A percentile compares a stretch with the other conserved stretches of the same genome.
phyloP scores from a whole-genome alignment of 2,888 invertebrate genomes.

The Thecocarcelia acutangulata region DNA sequence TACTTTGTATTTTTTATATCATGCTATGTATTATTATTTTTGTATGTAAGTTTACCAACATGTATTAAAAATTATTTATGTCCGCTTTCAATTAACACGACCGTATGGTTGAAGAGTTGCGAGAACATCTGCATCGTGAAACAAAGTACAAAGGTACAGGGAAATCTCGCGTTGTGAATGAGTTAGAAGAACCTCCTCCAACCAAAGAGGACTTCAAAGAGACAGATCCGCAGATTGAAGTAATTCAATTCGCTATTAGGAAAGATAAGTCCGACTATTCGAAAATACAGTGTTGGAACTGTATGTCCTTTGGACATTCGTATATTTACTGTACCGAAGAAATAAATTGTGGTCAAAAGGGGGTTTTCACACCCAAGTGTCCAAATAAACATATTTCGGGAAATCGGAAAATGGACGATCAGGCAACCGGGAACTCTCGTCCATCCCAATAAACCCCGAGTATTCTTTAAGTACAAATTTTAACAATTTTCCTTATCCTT shows the following conservation, averaged over 20 bases:
- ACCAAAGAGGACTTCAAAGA: not conserved
- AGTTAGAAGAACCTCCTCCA: no score
- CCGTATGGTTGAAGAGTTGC: no score
- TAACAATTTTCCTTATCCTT: no score
- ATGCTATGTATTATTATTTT: no score
- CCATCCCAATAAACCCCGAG: constrained; percentile 27
- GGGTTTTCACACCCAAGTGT: constrained; percentile 18
- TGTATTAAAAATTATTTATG: no score
- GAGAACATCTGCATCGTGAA: no score
- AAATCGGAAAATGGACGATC: constrained; percentile 29
- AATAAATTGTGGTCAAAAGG: constrained; percentile 6
- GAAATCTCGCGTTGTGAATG: not conserved
- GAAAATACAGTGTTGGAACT: constrained; percentile 39
- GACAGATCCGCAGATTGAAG: constrained; percentile 40
- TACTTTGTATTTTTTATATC: no score
- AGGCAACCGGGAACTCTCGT: constrained; percentile 21
- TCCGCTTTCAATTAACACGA: no score
- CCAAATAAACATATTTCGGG: constrained; percentile 32
- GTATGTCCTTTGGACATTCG: constrained; percentile 11
- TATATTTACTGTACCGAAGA: constrained; percentile 19
- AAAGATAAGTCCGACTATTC: no score
- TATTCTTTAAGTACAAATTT: constrained; percentile 21
- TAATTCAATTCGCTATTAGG: not conserved
- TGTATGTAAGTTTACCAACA: no score
- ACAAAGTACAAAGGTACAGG: constrained; percentile 11